Conservation (phyloP, 2,113 vertebrate species). For the Pluvialis apricaria region DNA sequence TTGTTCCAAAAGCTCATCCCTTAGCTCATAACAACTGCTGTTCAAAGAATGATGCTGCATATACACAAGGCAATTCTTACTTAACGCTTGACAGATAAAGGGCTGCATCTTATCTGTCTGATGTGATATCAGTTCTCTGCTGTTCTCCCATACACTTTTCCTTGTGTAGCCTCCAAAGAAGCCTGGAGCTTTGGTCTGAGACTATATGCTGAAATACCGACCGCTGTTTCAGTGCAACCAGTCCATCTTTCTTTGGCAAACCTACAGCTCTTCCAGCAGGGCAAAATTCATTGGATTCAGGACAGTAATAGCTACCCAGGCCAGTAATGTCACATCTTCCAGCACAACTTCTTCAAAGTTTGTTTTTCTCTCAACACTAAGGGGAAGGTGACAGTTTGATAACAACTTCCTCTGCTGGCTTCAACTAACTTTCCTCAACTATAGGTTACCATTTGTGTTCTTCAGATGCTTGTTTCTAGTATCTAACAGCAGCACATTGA, state of each 20-base stretch:
- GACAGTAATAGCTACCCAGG: neutral
- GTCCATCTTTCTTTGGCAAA: neutral
- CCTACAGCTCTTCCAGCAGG: neutral
- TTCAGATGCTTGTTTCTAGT: neutral
- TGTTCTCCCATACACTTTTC: neutral
- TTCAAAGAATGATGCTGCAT: neutral
- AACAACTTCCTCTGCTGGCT: neutral
- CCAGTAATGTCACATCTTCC: accelerated
- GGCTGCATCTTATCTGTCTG: neutral
- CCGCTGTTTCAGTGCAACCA: neutral
- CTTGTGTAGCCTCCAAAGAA: neutral
- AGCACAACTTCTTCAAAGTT: neutral
- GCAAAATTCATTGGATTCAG: neutral
- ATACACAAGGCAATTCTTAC: neutral
- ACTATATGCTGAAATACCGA: neutral
- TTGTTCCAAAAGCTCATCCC: neutral
- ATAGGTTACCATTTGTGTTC: neutral
- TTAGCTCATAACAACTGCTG: neutral
- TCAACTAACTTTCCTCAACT: neutral
- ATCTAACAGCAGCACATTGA: neutral
- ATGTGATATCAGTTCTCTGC: neutral
- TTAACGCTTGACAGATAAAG: neutral
- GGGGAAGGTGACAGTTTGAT: neutral
- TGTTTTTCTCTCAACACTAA: neutral
- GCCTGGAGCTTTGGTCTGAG: neutral